phyloP scores from a whole-genome alignment of 2,113 vertebrate species.

The Tricholaema leucomelas region DNA sequence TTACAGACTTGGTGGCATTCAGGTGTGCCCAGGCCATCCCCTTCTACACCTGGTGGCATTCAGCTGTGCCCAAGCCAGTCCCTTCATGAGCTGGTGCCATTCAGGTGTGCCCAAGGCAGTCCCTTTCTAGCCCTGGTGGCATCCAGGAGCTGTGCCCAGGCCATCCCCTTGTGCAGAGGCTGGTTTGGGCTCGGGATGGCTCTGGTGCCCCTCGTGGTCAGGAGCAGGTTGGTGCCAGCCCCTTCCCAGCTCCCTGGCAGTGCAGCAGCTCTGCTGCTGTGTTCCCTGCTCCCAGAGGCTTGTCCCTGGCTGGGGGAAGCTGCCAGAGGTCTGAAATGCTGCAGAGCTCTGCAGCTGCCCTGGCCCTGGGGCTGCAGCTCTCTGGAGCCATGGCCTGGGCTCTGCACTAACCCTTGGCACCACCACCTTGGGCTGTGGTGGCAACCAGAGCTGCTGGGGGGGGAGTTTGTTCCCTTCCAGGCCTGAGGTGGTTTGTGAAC shows the following conservation, averaged over 20 bases:
- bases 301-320: accelerated
- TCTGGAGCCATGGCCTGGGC: neutral
- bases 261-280: accelerated
- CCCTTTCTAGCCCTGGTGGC: neutral
- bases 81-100: neutral
- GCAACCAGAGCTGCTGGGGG: neutral
- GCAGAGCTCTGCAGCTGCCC: neutral
- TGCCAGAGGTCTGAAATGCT: neutral
- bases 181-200: neutral
- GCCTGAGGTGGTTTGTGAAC: neutral
- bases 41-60: too few species aligned
- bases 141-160: too few species aligned
- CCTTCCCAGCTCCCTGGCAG: neutral
- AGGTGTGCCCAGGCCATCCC: too few species aligned
- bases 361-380: neutral
- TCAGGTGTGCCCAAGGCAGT: neutral
- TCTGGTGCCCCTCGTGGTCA: too few species aligned
- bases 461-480: neutral
- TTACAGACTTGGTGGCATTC: neutral
- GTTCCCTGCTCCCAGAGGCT: neutral
- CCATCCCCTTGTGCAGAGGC: too few species aligned
- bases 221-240: neutral
- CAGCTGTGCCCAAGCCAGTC: too few species aligned
- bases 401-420: accelerated
- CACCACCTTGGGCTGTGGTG: neutral